Evolutionary conservation across 2,113 vertebrate species (phyloP), one percentile per base, ranked within the genome.

Genomic region (Apeltes quadracus): DNA sequence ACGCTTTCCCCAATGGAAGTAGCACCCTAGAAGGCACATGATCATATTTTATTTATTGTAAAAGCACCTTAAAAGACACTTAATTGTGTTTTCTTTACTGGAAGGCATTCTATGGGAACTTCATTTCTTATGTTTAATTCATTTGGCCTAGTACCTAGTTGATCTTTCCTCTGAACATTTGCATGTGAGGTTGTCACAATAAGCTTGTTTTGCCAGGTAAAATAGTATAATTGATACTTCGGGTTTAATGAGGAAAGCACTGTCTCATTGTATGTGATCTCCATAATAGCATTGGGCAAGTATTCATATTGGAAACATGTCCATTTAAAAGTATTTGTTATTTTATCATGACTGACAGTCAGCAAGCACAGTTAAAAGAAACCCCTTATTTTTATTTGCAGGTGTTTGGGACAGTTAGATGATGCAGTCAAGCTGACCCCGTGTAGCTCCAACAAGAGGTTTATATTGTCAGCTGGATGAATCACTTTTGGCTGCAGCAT

Each of bases 401-500:
- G 22, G 48, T 69, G 61, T 48, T 43, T 9, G 16, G 12, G 32
- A 41, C 43, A 72, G 18, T 72, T 39, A 36, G 61, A 27, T 29
- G 23, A 61, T 44, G 12, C 39, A 44, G 23, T 69, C 25, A 38
- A 23, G 50, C 25, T 50, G 50, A 86, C 15, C 36, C 10, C 34
- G 27, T 75, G 39, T 72, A 61, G 81, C 51, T 75, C 63, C 64
- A 78, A 25, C 39, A 20, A 67, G n/a, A 65, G 80, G 56, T 87
- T 84, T 88, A 69, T 83, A 87, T 89, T 78, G 61, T 84, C 75
- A 88, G 72, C 66, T 86, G 75, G 55, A 68, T 74, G 55, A 69
- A 62, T 66, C 14, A 12, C 22, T 54, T 50, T 79, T 77, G 75
- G 79, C 73, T 67, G 59, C 48, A 65, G 29, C 25, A 41, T 23